Evolutionary conservation across 2,113 vertebrate species (phyloP).

Genomic region (Prinia subflava): DNA sequence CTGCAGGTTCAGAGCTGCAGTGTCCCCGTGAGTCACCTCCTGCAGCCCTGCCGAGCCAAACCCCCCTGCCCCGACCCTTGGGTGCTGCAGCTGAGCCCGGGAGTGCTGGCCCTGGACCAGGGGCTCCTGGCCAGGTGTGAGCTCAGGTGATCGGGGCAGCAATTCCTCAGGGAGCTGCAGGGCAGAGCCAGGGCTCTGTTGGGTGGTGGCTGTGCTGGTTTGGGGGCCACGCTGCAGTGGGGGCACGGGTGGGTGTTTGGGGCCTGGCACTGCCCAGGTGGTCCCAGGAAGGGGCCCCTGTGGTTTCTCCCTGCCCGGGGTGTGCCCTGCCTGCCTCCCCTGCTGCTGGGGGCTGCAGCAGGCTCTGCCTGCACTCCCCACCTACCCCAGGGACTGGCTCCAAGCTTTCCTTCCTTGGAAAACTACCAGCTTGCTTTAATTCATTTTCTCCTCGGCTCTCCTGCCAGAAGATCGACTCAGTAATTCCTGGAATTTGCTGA

Average conservation of each 20-base stretch:
- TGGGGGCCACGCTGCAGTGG: rapidly evolving
- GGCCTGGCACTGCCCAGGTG: background rate
- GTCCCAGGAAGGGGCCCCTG: background rate
- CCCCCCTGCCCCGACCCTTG: no score
- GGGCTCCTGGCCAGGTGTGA: rapidly evolving
- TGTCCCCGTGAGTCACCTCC: rapidly evolving
- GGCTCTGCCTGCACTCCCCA: background rate
- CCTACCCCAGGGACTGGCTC: background rate
- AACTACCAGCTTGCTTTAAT: background rate
- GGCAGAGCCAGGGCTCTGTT: no score
- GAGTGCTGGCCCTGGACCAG: no score
- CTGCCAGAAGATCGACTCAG: constrained; percentile 3
- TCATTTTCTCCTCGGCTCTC: background rate
- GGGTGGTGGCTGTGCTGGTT: rapidly evolving
- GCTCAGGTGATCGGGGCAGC: no score
- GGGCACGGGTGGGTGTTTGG: rapidly evolving
- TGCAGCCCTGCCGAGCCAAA: rapidly evolving
- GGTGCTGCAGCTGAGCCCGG: no score
- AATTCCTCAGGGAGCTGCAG: no score
- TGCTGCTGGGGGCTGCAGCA: background rate
- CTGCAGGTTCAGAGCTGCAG: no score
- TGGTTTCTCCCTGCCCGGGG: no score
- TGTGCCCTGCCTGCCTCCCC: no score
- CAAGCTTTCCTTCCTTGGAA: background rate
- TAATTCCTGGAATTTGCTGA: background rate